A percentile compares a stretch with the other conserved stretches of the same genome.
Conservation (phyloP, 2,113 vertebrate species). For the Cnemophilus loriae region DNA sequence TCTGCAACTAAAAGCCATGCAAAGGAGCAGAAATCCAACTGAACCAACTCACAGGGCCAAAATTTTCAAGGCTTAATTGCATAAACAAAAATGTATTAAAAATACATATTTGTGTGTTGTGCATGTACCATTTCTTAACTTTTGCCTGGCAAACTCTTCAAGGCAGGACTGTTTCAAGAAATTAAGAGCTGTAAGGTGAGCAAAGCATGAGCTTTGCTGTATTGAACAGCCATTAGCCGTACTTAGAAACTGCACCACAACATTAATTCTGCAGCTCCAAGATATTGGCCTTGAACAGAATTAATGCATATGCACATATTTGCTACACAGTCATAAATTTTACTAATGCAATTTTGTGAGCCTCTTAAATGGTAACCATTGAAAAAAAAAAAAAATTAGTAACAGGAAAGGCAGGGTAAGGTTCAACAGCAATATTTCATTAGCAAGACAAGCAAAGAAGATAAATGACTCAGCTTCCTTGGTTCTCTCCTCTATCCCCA, state of each 20-base stretch:
- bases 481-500: not conserved
- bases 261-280: not conserved
- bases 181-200: not conserved
- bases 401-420: not conserved
- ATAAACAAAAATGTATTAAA: not conserved
- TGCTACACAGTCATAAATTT: not conserved
- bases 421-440: conserved; percentile 25
- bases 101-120: not conserved
- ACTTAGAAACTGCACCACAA: not conserved
- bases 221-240: not conserved
- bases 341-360: not conserved
- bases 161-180: not conserved
- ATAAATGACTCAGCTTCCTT: not conserved
- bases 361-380: not conserved
- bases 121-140: not conserved
- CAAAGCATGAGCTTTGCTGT: not conserved
- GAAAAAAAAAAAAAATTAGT: not conserved
- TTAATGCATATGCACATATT: not conserved
- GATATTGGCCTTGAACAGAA: not conserved
- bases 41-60: not conserved
- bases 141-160: not conserved
- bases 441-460: conserved; percentile 7
- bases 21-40: not conserved
- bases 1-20: not conserved
- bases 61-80: not conserved